Base-by-base conservation (phyloP, 2,888 invertebrate species). In the Nomada fabriciana region DNA sequence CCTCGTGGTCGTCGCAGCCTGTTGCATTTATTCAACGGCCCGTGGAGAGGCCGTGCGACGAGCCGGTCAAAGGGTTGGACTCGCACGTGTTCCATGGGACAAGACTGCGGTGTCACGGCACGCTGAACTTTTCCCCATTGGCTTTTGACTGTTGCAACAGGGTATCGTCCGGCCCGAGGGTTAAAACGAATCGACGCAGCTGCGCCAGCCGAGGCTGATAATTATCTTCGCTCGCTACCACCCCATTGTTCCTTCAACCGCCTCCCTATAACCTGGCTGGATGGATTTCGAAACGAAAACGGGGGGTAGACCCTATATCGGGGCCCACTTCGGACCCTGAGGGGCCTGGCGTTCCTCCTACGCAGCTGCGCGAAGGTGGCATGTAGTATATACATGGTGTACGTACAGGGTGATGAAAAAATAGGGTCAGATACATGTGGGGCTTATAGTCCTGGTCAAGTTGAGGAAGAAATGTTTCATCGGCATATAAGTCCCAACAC, bases 141-240 rank as follows among this genome's bases (percentile, higher is more conserved):
- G 23, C 57, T 73, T 55, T 65, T 25, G 64, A 59, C 67, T 50
- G 60, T 61, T 68, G 29, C 65, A 63, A 69, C 61, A 65, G 64
- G 71, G 42, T 42, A 70, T 72, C 50, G 72, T 60, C 43, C 75
- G 65, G 42, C 73, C 86, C 61, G 42, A 80, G 87, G 86, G 87
- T 84, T 87, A 68, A 72, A 83, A 77, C 83, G 77, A 84, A 87
- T 78, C 77, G 82, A 61, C 50, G 87, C 87, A 87, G 87, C 87
- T 87, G 87, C 87, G 23, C 72, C 80, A 36, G 64, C 50, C 68
- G 61, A 74, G 65, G 77, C 76, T 68, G 87, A 88, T 88, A 87
- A 88, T 88, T 88, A 88, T 87, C 86, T 87, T 73, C 57, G 76
- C 59, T 63, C 81, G 67, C 84, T 63, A 75, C 78, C 81, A 84